Evolutionary conservation across 1,140 invertebrate species (phyloP).

Genomic region (Brachionus plicatilis): DNA sequence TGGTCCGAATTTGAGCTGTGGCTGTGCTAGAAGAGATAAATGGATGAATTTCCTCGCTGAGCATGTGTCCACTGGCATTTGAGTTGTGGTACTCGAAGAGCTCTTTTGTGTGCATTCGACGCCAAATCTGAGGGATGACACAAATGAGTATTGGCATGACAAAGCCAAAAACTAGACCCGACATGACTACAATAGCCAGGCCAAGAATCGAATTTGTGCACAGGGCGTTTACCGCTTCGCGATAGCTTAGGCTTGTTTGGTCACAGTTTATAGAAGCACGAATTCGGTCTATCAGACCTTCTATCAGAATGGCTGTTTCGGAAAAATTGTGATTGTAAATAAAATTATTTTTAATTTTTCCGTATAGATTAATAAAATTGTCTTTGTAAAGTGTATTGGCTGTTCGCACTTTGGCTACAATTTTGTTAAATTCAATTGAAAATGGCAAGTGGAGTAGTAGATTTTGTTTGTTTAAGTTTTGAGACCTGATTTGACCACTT

Average conservation of each 20-base stretch:
- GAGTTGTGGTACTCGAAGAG: background rate
- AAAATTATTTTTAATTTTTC: background rate
- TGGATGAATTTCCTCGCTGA: conserved; percentile 17
- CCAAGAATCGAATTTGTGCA: conserved; percentile 22
- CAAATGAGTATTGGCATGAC: conserved; percentile 24
- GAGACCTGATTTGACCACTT: background rate
- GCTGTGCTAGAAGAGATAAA: conserved; percentile 4
- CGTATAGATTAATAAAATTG: background rate
- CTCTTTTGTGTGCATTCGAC: conserved; percentile 22
- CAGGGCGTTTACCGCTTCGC: background rate
- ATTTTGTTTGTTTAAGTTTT: background rate
- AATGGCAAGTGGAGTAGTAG: background rate
- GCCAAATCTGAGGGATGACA: conserved; percentile 17
- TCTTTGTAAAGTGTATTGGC: background rate
- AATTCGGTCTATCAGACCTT: conserved; percentile 3
- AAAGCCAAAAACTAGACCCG: conserved; percentile 10
- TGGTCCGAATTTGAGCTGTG: conserved; percentile 6
- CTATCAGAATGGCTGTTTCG: background rate
- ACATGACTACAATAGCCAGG: background rate
- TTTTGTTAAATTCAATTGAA: background rate
- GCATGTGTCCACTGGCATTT: background rate
- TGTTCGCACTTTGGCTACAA: background rate
- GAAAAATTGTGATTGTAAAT: background rate
- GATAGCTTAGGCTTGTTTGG: conserved; percentile 19
- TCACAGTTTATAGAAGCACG: background rate